Conservation (phyloP, 1,140 invertebrate species). For the Rhagoletis zephyria region DNA sequence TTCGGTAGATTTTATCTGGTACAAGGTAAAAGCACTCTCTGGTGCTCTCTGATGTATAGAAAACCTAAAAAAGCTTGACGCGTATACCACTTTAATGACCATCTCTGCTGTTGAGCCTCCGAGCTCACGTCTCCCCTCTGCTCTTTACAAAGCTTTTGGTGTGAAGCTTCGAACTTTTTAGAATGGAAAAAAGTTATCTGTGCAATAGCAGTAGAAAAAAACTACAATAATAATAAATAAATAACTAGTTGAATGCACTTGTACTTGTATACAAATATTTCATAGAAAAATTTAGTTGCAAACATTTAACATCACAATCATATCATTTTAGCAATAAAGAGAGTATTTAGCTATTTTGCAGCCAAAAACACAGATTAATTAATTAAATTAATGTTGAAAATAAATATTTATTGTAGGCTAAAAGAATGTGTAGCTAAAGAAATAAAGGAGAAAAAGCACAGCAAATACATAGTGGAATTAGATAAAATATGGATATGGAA, state of each 20-base stretch:
- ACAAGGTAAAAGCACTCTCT: no score
- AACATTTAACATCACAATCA: constrained; percentile 49
- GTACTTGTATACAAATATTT: constrained; percentile 17
- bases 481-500: not conserved
- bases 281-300: constrained; percentile 8
- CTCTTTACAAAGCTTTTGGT: no score
- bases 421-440: not conserved
- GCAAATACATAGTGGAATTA: not conserved
- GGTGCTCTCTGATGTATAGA: no score
- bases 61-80: no score
- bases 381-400: constrained; percentile 31
- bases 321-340: constrained; percentile 48
- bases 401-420: constrained; percentile 10
- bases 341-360: constrained; percentile 36
- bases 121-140: no score
- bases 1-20: no score
- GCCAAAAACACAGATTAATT: not conserved
- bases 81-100: no score
- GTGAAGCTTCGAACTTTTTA: no score
- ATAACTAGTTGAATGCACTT: not conserved
- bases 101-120: no score
- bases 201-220: no score
- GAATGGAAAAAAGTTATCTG: no score
- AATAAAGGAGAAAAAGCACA: not conserved
- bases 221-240: no score